These are phyloP conservation scores for Struthio camelus DNA, from an alignment of 2,113 vertebrate genomes.

Conservation along the genomic window DNA sequence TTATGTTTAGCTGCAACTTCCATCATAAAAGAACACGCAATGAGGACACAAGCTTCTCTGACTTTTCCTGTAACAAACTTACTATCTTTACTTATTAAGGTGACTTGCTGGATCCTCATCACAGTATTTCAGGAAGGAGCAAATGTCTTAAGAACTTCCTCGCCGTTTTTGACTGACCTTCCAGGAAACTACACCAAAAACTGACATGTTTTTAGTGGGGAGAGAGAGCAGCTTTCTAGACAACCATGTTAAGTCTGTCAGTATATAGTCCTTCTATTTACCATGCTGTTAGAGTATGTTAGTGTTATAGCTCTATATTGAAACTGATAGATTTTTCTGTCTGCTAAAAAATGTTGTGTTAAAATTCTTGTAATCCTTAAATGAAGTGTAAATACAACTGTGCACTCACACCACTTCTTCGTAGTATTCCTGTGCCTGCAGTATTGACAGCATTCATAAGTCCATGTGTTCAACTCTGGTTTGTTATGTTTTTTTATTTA, in stretches of 20 bases:
- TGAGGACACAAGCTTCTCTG: background rate
- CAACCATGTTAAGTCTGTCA: background rate
- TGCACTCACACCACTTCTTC: background rate
- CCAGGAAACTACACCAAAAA: background rate
- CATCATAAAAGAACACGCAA: background rate
- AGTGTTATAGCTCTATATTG: background rate
- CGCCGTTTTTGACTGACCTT: background rate
- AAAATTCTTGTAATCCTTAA: background rate
- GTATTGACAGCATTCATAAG: background rate
- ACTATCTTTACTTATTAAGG: background rate
- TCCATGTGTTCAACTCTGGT: background rate
- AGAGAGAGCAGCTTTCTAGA: background rate
- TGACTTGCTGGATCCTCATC: background rate
- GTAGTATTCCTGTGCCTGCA: background rate
- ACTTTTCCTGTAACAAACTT: background rate
- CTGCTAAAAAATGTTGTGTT: background rate
- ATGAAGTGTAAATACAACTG: background rate
- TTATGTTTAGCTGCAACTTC: background rate
- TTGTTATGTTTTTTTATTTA: background rate
- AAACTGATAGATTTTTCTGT: background rate
- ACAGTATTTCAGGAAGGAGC: background rate
- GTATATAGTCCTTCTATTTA: background rate
- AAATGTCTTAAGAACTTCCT: background rate
- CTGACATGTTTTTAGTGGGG: background rate
- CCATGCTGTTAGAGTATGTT: background rate